Evolutionary conservation across 2,797 vertebrate species (phyloP).

Genomic region (Hozukius guyotensis): DNA sequence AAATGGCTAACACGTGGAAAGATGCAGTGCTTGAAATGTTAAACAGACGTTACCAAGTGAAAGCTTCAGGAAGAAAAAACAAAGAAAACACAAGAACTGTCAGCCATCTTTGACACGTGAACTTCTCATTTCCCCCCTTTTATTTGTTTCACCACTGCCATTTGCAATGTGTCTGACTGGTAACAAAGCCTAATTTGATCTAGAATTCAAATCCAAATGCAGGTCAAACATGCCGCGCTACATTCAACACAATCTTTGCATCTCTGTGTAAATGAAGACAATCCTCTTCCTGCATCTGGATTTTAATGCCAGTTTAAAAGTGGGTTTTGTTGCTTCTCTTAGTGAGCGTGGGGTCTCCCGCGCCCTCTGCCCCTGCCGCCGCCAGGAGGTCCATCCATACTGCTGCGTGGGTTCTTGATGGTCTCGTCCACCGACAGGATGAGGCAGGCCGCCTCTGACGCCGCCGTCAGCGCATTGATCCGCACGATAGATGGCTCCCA

Average conservation of each 20-base stretch:
- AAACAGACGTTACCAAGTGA: conserved; percentile 4
- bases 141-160: conserved; percentile 9
- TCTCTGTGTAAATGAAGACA: background rate
- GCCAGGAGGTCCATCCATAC: conserved; percentile 77
- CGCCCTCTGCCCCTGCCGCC: conserved; percentile 85
- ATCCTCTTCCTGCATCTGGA: conserved; percentile 25
- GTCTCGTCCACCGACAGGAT: conserved; percentile 96
- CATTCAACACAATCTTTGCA: background rate
- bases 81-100: conserved; percentile 4
- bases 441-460: conserved; percentile 95
- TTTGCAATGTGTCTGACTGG: background rate
- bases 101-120: background rate
- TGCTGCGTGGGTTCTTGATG: conserved; percentile 95
- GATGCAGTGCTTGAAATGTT: conserved; percentile 24
- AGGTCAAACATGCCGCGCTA: background rate
- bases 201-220: conserved; percentile 44
- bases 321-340: conserved; percentile 18
- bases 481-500: conserved; percentile 96
- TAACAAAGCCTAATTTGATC: conserved; percentile 20
- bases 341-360: conserved; percentile 87
- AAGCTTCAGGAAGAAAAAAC: conserved; percentile 28
- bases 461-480: conserved; percentile 93
- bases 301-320: conserved; percentile 33
- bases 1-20: conserved; percentile 8
- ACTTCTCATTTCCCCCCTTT: background rate